A percentile compares a stretch with the other conserved stretches of the same genome.
phyloP scores from a whole-genome alignment of 1,140 invertebrate genomes.

The Drosophila pseudoobscura region DNA sequence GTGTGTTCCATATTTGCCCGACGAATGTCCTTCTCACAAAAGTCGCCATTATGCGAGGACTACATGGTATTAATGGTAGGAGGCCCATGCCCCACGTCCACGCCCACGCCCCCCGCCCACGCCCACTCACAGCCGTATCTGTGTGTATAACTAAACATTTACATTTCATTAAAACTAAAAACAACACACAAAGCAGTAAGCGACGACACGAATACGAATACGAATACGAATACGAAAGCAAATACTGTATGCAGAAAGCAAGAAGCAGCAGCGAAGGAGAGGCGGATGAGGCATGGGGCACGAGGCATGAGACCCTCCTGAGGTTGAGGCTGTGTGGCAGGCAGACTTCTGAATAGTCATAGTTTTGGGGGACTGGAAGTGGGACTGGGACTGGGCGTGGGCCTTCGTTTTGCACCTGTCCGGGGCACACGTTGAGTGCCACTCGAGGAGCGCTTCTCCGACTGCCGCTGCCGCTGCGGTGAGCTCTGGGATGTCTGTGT shows the following conservation, averaged over 20 bases:
- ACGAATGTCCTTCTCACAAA: conserved; percentile 13
- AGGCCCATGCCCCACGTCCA: background rate
- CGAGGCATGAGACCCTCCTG: no score
- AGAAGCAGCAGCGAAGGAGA: no score
- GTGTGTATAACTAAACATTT: conserved; percentile 79
- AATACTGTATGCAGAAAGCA: conserved; percentile 43
- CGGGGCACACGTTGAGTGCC: conserved; percentile 69
- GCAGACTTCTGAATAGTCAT: no score
- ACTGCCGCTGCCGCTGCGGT: conserved; percentile 14
- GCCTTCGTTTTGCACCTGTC: conserved; percentile 15
- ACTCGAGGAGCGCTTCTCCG: conserved; percentile 53
- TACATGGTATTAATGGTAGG: conserved; percentile 45
- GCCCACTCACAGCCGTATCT: conserved; percentile 18
- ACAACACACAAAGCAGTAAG: conserved; percentile 77
- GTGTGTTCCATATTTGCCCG: conserved; percentile 27
- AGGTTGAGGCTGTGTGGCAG: no score
- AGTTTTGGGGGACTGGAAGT: no score
- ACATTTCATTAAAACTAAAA: conserved; percentile 82
- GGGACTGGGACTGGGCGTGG: no score
- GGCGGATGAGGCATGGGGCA: no score
- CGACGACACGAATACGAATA: conserved; percentile 61
- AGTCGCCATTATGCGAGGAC: conserved; percentile 28
- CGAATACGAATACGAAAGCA: conserved; percentile 61
- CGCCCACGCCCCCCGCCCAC: conserved; percentile 5
- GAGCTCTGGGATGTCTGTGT: conserved; percentile 32